Evolutionary conservation across 2,888 invertebrate species (phyloP).

Genomic region (Troilus luridus): DNA sequence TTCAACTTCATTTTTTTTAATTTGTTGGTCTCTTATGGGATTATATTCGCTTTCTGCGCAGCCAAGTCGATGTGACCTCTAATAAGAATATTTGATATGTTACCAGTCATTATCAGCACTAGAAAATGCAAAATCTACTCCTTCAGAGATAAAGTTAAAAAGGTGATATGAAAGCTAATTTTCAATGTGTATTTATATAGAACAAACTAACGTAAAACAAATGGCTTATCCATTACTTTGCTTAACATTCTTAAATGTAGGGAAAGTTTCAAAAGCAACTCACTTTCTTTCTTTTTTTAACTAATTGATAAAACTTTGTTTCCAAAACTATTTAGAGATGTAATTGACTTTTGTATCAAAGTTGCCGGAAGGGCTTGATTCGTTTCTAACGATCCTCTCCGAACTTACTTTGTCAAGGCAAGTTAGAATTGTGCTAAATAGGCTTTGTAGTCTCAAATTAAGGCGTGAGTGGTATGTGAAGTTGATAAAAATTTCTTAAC

Average conservation of each 20-base stretch:
- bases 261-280: not conserved
- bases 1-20: too few relatives aligned
- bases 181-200: too few relatives aligned
- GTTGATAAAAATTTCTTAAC: not conserved
- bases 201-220: too few relatives aligned
- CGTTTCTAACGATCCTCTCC: constrained; percentile 15
- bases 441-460: not conserved
- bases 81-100: too few relatives aligned
- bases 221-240: not conserved
- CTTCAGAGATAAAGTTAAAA: too few relatives aligned
- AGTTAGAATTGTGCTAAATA: constrained; percentile 27
- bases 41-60: too few relatives aligned
- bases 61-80: too few relatives aligned
- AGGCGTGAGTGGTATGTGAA: not conserved
- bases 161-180: too few relatives aligned
- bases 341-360: constrained; percentile 35
- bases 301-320: constrained; percentile 38
- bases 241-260: not conserved
- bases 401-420: constrained; percentile 21
- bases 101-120: too few relatives aligned
- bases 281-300: not conserved
- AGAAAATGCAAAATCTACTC: too few relatives aligned
- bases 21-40: too few relatives aligned
- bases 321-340: not conserved
- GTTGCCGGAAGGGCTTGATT: not conserved